Evolutionary conservation across 2,888 invertebrate genomes (phyloP).

Genomic region (Lepetodrilus schrolli): DNA sequence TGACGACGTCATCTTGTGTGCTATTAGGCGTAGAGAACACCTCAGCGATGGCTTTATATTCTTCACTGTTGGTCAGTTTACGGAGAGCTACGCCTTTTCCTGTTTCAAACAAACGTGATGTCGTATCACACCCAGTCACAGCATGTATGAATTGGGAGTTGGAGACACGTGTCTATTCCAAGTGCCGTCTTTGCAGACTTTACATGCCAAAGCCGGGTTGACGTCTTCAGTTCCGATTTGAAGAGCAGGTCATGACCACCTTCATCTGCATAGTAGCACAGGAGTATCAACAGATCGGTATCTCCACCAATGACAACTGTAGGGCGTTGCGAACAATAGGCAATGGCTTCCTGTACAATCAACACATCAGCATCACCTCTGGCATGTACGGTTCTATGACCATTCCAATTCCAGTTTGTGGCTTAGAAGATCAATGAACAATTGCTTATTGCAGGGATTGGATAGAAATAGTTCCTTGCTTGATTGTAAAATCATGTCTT

Average conservation of each 20-base stretch:
- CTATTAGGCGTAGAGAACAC: background rate
- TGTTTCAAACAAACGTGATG: background rate
- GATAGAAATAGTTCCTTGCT: background rate
- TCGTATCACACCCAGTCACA: background rate
- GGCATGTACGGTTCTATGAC: conserved; percentile 33
- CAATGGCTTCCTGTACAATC: conserved; percentile 38
- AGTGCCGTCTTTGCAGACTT: too few relatives aligned
- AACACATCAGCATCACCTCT: conserved; percentile 41
- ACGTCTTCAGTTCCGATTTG: too few relatives aligned
- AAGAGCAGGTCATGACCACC: too few relatives aligned
- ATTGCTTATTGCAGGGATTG: conserved; percentile 40
- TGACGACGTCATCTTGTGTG: background rate
- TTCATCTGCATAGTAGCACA: background rate
- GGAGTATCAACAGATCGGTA: background rate
- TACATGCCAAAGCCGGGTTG: too few relatives aligned
- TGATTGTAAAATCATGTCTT: background rate
- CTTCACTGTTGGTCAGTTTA: too few relatives aligned
- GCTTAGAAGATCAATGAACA: conserved; percentile 40
- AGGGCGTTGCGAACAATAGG: too few relatives aligned
- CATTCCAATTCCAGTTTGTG: conserved; percentile 27
- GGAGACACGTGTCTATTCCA: too few relatives aligned
- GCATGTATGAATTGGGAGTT: background rate
- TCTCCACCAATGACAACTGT: too few relatives aligned
- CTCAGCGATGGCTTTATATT: background rate
- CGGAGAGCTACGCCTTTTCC: background rate